Evolutionary conservation across 2,888 invertebrate genomes (phyloP).

Genomic region (Oxystoma pomonae): DNA sequence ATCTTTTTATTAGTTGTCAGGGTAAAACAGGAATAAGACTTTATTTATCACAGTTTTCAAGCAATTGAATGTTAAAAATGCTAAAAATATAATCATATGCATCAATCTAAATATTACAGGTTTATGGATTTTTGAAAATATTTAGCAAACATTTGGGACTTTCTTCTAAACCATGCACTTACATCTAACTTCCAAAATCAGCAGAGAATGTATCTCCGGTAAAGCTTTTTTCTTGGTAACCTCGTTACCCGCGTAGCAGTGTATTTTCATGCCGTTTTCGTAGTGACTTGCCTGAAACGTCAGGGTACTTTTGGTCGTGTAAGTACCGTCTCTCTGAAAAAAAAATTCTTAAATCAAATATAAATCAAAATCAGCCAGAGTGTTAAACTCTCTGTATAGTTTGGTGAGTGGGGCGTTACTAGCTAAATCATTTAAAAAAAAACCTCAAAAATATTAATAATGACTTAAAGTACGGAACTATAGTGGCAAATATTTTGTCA

Average conservation of each 20-base stretch:
- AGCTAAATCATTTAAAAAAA: too few species aligned
- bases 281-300: slow-evolving; percentile 76
- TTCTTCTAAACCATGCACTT: slow-evolving; percentile 59
- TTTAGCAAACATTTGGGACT: not conserved
- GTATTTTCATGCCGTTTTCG: slow-evolving; percentile 75
- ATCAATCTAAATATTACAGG: not conserved
- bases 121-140: not conserved
- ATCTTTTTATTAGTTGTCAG: too few species aligned
- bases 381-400: too few species aligned
- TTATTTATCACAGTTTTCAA: too few species aligned
- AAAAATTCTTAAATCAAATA: too few species aligned
- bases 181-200: slow-evolving; percentile 82
- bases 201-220: slow-evolving; percentile 67
- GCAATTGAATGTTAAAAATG: not conserved
- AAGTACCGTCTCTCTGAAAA: slow-evolving; percentile 72
- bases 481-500: too few species aligned
- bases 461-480: too few species aligned
- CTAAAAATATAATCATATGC: slow-evolving; percentile 5
- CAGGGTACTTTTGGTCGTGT: slow-evolving; percentile 71
- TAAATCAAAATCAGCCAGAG: too few species aligned
- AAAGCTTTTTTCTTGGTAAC: slow-evolving; percentile 71
- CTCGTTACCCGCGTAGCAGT: slow-evolving; percentile 78
- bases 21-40: too few species aligned
- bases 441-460: too few species aligned
- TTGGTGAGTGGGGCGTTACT: too few species aligned